A percentile compares a stretch with the other conserved stretches of the same genome.
Conservation (phyloP, 2,113 vertebrate genomes). For the Felis chaus region DNA sequence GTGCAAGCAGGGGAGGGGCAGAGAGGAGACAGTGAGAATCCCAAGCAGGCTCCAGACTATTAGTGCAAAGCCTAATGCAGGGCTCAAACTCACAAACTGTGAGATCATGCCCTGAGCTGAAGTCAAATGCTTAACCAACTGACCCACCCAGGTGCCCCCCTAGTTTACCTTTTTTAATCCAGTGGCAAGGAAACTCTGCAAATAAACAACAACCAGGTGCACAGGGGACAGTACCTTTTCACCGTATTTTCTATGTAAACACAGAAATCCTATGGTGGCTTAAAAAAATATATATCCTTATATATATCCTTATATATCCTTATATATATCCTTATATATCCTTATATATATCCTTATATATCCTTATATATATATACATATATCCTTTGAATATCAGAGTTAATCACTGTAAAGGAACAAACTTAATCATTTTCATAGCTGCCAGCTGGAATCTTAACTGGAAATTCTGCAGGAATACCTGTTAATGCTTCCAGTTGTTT, state of each 20-base stretch:
- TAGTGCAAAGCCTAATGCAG: too few relatives aligned
- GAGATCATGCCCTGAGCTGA: too few relatives aligned
- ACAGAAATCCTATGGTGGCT: neutral
- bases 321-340: too few relatives aligned
- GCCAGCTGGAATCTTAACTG: slow-evolving; percentile 66
- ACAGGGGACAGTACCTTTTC: neutral
- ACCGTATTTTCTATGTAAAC: neutral
- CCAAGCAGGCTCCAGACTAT: too few relatives aligned
- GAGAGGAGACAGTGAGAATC: too few relatives aligned
- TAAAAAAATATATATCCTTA: neutral
- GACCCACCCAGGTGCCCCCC: too few relatives aligned
- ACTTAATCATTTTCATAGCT: slow-evolving; percentile 50
- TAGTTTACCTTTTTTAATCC: neutral
- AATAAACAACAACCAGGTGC: neutral
- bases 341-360: too few relatives aligned
- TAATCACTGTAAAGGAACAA: neutral
- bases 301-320: too few relatives aligned
- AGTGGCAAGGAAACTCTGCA: neutral
- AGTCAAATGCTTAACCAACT: too few relatives aligned
- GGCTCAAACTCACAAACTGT: too few relatives aligned
- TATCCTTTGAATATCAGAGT: neutral
- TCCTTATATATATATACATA: too few relatives aligned
- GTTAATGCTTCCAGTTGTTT: slow-evolving; percentile 68
- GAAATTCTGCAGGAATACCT: slow-evolving; percentile 51
- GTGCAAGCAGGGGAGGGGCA: too few relatives aligned